These are phyloP conservation scores for Zoanthus gigantus DNA, from an alignment of 92 coral and sea anemone species.

Conservation along the genomic window DNA sequence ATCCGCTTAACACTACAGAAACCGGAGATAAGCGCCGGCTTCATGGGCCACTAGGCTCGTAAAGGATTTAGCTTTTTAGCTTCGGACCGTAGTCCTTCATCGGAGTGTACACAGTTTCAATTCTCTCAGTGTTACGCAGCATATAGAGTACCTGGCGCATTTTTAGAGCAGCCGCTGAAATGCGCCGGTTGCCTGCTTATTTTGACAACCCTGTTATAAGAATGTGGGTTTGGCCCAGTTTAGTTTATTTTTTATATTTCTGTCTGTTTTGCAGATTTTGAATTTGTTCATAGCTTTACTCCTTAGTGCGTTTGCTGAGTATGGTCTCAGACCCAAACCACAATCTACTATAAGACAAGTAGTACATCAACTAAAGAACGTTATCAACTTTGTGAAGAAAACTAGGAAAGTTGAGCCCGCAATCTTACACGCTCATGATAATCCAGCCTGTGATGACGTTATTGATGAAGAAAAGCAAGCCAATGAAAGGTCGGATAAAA, in stretches of 20 bases:
- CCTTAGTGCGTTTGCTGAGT: conserved; percentile 86
- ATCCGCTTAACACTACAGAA: too few relatives aligned
- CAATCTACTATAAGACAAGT: conserved; percentile 6
- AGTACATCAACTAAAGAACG: conserved; percentile 31
- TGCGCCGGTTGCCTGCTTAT: too few relatives aligned
- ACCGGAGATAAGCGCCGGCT: too few relatives aligned
- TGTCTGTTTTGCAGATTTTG: conserved; percentile 67
- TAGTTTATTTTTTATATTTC: background rate
- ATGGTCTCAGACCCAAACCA: conserved; percentile 5
- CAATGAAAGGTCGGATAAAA: background rate
- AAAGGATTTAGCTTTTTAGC: too few relatives aligned
- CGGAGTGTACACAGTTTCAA: too few relatives aligned
- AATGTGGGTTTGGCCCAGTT: background rate
- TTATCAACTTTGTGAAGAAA: conserved; percentile 28
- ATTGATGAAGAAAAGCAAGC: background rate
- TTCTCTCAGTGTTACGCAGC: too few relatives aligned
- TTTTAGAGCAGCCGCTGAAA: too few relatives aligned
- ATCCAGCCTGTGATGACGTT: conserved; percentile 12
- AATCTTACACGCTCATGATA: conserved; percentile 23
- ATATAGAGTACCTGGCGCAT: too few relatives aligned
- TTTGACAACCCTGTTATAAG: background rate
- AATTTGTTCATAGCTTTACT: conserved; percentile 90
- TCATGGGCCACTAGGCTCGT: too few relatives aligned
- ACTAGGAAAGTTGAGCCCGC: conserved; percentile 35
- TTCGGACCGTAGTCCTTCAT: too few relatives aligned